Evolutionary conservation across 2,888 invertebrate genomes (phyloP).

Genomic region (Microplitis manilae): DNA sequence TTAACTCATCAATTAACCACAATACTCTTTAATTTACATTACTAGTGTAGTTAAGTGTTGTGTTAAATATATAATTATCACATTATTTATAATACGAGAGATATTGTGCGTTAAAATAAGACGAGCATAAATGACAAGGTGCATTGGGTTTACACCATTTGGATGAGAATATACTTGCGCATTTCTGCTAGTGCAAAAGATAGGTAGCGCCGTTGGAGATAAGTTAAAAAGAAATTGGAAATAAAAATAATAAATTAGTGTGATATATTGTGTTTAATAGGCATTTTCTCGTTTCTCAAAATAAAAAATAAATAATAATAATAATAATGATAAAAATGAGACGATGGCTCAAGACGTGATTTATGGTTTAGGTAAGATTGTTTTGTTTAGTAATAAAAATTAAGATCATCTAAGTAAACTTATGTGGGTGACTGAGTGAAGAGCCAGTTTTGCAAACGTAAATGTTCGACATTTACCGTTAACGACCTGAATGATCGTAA

Average conservation of each 20-base stretch:
- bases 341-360: background rate
- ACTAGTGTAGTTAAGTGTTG: constrained; percentile 17
- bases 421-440: constrained; percentile 25
- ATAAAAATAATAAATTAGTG: background rate
- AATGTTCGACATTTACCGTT: constrained; percentile 62
- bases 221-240: constrained; percentile 4
- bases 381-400: constrained; percentile 5
- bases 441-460: constrained; percentile 57
- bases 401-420: constrained; percentile 7
- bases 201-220: constrained; percentile 2
- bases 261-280: background rate
- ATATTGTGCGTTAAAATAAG: background rate
- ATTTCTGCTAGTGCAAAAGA: background rate
- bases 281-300: too few species aligned
- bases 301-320: too few species aligned
- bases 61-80: background rate
- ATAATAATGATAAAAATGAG: background rate
- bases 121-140: background rate
- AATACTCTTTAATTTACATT: background rate
- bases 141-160: constrained; percentile 5
- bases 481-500: constrained; percentile 61
- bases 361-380: background rate
- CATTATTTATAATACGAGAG: background rate
- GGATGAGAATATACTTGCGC: constrained; percentile 10
- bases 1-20: background rate